Conservation (phyloP, 2,888 invertebrate species). For the Caenorhabditis angaria region DNA sequence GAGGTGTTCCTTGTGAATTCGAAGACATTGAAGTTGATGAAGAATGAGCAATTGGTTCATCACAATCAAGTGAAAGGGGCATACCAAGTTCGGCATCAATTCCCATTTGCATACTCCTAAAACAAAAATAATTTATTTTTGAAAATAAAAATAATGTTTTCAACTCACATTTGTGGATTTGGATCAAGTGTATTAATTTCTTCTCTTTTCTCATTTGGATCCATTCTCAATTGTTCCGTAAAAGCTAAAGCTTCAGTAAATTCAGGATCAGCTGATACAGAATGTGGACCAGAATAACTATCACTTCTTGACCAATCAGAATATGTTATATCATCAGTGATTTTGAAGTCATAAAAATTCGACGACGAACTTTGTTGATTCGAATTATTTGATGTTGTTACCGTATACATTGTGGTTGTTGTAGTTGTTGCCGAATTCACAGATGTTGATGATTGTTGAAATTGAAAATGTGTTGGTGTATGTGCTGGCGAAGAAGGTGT, state of each 20-base stretch:
- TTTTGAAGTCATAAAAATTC: not conserved
- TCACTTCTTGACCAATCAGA: conserved; percentile 13
- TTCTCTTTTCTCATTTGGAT: not conserved
- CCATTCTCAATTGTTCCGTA: not conserved
- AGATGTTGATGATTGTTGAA: not conserved
- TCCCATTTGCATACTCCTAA: conserved; percentile 2
- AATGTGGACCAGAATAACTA: conserved; percentile 7
- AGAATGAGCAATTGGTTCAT: conserved; percentile 11
- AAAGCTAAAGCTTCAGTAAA: not conserved
- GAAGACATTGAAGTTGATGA: conserved; percentile 23
- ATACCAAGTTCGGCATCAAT: conserved; percentile 16
- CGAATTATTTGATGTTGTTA: not conserved
- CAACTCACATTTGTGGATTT: not conserved
- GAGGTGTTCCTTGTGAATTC: conserved; percentile 17
- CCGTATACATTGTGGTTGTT: not conserved
- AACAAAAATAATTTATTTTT: not conserved
- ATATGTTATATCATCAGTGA: not conserved
- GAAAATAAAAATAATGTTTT: not conserved
- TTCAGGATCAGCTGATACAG: not conserved
- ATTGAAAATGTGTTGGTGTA: conserved; percentile 1
- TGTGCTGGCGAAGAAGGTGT: not conserved
- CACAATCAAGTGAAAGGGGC: conserved; percentile 21
- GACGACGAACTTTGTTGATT: not conserved
- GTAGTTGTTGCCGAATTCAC: not conserved
- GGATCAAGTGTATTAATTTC: conserved; percentile 6